Base-by-base conservation (phyloP, 1,140 invertebrate species). In the Lerema accius region DNA sequence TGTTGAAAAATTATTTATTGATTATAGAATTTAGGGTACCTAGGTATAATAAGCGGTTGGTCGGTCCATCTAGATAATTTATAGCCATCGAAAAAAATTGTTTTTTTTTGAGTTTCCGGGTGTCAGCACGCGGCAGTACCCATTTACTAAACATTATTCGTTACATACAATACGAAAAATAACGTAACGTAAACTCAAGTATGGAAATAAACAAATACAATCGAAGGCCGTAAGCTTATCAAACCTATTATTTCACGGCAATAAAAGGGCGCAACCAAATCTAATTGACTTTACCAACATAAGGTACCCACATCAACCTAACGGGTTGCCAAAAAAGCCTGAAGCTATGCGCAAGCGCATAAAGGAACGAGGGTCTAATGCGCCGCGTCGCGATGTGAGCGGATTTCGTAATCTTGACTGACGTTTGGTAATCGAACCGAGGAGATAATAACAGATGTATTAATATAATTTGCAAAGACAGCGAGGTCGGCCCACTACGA, bases 401-500 rank as follows among this genome's bases (percentile, higher is more conserved):
- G 42, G 40, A 58, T 46, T 58, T 46, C 55, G 42, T 58, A 58
- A 58, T 58, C 55, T 43, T 58, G 55, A 58, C n/a, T 58, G 55
- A 58, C 55, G 55, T 58, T 46, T 37, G 28, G 55, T 58, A 46
- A 58, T 58, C 55, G 55, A 58, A 15, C 26, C 43, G 42, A 14
- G 55, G 42, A 14, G 17, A 23, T 46, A 46, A 58, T 46, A 56
- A 43, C 23, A 13, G 23, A 32, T 13, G 49, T 51, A 51, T 51
- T 51, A 51, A 37, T 51, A 51, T 51, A 51, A 51, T 51, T 51
- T 37, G 28, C 49, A 26, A 26, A 50, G 49, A 35, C 46, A 51
- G 49, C 15, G 28, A 37, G 49, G 49, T 51, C 49, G 49, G 14
- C 28, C 11, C 13, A 28, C 28, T 19, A 37, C n/a, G 49, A 51